Conservation (phyloP, 2,113 vertebrate genomes). For the Leptosomus discolor region DNA sequence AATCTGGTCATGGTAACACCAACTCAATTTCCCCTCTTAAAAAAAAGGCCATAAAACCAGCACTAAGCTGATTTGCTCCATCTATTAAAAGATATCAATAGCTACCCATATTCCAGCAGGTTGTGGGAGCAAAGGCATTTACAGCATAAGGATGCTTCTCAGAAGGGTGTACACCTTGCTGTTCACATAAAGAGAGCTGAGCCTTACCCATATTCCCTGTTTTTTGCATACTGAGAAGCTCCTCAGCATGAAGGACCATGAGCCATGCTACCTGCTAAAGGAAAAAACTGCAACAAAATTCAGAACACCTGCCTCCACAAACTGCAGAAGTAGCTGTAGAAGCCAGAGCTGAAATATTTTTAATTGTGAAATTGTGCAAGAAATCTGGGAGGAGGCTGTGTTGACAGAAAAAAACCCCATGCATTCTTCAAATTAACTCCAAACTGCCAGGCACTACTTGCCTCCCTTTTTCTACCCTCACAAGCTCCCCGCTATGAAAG, state of each 20-base stretch:
- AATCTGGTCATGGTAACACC: background rate
- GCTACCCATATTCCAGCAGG: background rate
- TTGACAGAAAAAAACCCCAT: background rate
- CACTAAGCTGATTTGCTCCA: background rate
- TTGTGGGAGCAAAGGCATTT: background rate
- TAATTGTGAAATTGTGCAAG: background rate
- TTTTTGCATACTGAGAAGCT: background rate
- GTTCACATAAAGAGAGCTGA: background rate
- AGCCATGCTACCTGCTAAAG: background rate
- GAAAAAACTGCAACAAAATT: background rate
- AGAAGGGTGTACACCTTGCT: background rate
- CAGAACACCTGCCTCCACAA: background rate
- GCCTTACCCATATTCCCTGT: background rate
- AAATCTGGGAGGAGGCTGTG: background rate
- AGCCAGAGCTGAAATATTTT: background rate
- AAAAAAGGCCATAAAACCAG: background rate
- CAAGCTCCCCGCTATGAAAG: background rate
- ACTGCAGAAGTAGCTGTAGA: background rate
- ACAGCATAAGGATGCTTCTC: background rate
- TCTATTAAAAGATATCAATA: background rate
- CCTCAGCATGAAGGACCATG: background rate
- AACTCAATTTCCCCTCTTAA: background rate
- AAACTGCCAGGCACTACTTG: constrained; percentile 1
- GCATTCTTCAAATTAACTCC: background rate
- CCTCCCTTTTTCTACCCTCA: background rate